Evolutionary conservation across 2,797 vertebrate genomes (phyloP).

Genomic region (Schizopygopsis malacanthus): DNA sequence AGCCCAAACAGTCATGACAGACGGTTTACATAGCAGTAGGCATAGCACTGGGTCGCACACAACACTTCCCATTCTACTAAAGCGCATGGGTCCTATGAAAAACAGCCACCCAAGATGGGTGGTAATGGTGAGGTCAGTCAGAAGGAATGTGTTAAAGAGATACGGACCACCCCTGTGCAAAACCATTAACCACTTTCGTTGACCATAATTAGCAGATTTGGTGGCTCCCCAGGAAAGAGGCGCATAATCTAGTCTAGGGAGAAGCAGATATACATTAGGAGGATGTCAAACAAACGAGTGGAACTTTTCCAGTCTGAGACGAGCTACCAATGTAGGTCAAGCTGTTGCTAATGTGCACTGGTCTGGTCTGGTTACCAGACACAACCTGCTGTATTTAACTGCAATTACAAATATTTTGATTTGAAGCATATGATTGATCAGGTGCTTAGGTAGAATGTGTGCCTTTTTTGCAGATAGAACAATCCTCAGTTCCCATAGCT

Average conservation of each 20-base stretch:
- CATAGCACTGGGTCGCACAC: slow-evolving; percentile 67
- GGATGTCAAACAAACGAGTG: not conserved
- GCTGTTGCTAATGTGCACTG: slow-evolving; percentile 6
- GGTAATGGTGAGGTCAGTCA: slow-evolving; percentile 40
- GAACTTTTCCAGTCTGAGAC: slow-evolving; percentile 9
- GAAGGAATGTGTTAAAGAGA: slow-evolving; percentile 10
- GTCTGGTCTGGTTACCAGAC: slow-evolving; percentile 3
- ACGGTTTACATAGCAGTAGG: slow-evolving; percentile 72
- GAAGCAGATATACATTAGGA: slow-evolving; percentile 20
- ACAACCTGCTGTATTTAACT: not conserved
- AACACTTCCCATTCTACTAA: slow-evolving; percentile 71
- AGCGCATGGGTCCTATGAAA: slow-evolving; percentile 56
- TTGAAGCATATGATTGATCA: slow-evolving; percentile 16
- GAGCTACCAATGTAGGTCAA: not conserved
- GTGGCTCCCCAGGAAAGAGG: not conserved
- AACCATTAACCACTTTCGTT: slow-evolving; percentile 52
- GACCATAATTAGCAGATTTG: slow-evolving; percentile 33
- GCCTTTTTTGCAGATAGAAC: not conserved
- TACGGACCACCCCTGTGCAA: slow-evolving; percentile 63
- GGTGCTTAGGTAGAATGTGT: not conserved
- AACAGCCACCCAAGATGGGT: slow-evolving; percentile 34
- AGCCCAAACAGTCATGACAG: slow-evolving; percentile 82
- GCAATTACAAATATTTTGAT: slow-evolving; percentile 5
- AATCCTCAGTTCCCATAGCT: not conserved
- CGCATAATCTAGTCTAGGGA: not conserved